phyloP scores from a whole-genome alignment of 92 coral and sea anemone species.

The Parazoanthus darwini region DNA sequence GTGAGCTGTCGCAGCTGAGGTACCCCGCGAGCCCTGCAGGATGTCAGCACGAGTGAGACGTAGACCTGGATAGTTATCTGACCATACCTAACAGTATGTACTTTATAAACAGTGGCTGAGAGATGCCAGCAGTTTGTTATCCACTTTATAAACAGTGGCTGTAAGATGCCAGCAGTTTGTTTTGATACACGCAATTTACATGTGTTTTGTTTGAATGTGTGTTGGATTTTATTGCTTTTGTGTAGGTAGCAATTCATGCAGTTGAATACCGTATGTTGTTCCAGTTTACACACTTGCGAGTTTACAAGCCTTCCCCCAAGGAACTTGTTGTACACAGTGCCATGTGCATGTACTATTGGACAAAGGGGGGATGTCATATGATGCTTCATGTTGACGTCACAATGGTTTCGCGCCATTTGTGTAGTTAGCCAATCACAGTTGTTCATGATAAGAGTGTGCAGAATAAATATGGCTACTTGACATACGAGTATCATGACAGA shows the following conservation, averaged over 20 bases:
- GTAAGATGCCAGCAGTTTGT: no score
- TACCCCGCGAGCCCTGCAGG: neutral
- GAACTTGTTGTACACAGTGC: neutral
- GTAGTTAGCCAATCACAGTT: neutral
- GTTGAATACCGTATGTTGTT: neutral
- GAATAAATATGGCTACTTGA: no score
- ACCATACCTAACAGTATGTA: neutral
- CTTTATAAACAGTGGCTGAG: neutral
- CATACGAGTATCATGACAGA: no score
- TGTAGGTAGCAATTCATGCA: neutral
- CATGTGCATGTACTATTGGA: neutral
- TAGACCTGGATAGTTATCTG: neutral
- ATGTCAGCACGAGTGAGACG: neutral
- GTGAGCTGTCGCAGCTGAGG: slow-evolving; percentile 5
- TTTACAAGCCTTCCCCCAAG: neutral
- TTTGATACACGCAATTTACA: neutral
- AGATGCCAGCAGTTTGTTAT: neutral
- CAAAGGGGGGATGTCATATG: neutral
- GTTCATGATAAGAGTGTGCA: neutral
- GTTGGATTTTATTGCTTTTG: neutral
- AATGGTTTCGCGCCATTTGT: neutral
- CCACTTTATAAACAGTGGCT: no score
- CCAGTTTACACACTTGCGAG: neutral
- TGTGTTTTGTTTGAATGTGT: slow-evolving; percentile 13
- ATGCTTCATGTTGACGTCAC: neutral